phyloP scores from a whole-genome alignment of 2,113 vertebrate genomes.

The Phrynocephalus versicolor region DNA sequence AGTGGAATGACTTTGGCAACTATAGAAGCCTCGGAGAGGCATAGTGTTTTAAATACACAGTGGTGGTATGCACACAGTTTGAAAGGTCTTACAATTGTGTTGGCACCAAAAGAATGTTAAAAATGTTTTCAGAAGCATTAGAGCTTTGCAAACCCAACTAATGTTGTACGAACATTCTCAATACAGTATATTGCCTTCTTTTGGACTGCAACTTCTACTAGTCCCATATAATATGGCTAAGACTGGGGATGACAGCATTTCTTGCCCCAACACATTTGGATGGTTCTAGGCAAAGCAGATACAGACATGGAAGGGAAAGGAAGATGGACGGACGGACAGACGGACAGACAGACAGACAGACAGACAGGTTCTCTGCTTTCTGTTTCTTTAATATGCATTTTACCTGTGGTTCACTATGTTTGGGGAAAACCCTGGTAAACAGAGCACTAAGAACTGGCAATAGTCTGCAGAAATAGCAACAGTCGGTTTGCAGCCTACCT shows the following conservation, averaged over 20 bases:
- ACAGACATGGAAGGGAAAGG: neutral
- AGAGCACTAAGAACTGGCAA: neutral
- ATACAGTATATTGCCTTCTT: no score
- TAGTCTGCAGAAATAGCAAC: neutral
- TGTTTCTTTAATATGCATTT: neutral
- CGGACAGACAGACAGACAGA: neutral
- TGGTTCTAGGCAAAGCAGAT: no score
- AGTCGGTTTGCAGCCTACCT: constrained; percentile 59
- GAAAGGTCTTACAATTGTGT: neutral
- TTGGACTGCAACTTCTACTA: no score
- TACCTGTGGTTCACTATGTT: neutral
- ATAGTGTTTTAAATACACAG: no score
- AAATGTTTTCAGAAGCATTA: neutral
- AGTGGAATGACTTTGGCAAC: neutral
- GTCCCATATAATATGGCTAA: no score
- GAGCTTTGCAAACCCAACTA: no score
- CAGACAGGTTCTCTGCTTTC: neutral
- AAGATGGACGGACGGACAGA: no score
- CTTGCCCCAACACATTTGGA: no score
- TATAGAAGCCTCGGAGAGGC: no score
- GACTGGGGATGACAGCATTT: no score
- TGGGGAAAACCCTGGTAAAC: neutral
- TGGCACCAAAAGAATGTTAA: constrained; percentile 21
- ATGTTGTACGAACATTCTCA: no score
- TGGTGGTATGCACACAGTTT: no score